Evolutionary conservation across 2,888 invertebrate species (phyloP).

Genomic region (Fragum sueziense): DNA sequence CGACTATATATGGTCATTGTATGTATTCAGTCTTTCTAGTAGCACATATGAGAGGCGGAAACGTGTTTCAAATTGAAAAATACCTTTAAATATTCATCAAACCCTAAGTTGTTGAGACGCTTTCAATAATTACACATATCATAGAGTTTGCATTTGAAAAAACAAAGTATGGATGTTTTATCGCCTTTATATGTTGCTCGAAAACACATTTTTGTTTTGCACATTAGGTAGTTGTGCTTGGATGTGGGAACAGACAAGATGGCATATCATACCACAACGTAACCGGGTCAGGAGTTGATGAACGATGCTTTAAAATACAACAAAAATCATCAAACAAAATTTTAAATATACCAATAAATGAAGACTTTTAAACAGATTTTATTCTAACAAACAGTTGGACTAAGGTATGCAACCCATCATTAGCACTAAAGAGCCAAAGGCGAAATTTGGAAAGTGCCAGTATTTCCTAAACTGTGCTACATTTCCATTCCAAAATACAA

Average conservation of each 20-base stretch:
- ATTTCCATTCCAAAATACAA: too few relatives aligned
- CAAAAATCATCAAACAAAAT: too few relatives aligned
- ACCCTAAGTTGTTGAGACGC: neutral
- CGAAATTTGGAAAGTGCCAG: too few relatives aligned
- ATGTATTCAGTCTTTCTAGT: neutral
- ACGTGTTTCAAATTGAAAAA: neutral
- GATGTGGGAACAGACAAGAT: neutral
- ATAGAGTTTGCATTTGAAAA: too few relatives aligned
- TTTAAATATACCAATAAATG: too few relatives aligned
- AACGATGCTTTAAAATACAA: neutral
- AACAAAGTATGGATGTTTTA: neutral
- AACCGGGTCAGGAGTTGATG: neutral
- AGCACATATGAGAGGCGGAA: neutral
- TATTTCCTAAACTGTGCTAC: too few relatives aligned
- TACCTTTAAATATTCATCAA: neutral
- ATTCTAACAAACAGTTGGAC: too few relatives aligned
- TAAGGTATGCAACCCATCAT: too few relatives aligned
- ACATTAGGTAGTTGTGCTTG: neutral
- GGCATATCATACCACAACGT: neutral
- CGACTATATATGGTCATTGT: too few relatives aligned
- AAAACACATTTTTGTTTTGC: neutral
- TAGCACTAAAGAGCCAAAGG: too few relatives aligned
- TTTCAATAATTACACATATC: neutral
- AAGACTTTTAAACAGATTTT: too few relatives aligned
- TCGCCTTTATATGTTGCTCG: neutral